phyloP scores from a whole-genome alignment of 1,140 invertebrate species.

The Capitella teleta region DNA sequence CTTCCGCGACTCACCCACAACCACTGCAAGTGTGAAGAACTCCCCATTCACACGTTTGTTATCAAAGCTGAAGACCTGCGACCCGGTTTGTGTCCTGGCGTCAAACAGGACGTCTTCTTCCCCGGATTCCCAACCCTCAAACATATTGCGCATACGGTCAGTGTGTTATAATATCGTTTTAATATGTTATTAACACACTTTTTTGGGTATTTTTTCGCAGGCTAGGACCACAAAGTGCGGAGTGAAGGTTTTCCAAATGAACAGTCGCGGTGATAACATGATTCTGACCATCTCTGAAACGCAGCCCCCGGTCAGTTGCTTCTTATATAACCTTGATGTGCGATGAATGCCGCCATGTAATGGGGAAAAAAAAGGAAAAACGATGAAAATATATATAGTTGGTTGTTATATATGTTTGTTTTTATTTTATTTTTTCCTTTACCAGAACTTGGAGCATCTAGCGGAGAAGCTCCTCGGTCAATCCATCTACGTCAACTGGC shows the following conservation, averaged over 20 bases:
- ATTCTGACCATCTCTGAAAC: conserved; percentile 50
- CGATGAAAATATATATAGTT: neutral
- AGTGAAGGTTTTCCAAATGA: conserved; percentile 76
- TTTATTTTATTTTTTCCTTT: conserved; percentile 4
- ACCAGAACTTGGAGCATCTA: conserved; percentile 20
- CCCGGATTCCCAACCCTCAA: conserved; percentile 84
- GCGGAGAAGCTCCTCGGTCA: conserved; percentile 55
- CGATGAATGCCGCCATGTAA: no score
- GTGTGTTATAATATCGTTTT: neutral
- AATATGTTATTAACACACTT: neutral
- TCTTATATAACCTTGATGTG: no score
- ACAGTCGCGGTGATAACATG: conserved; percentile 68
- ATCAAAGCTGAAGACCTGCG: no score
- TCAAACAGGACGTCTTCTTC: conserved; percentile 59
- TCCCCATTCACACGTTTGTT: no score
- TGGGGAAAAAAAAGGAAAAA: no score
- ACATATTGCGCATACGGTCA: conserved; percentile 64
- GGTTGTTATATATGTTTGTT: neutral
- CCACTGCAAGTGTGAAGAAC: conserved; percentile 6
- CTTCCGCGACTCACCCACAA: neutral
- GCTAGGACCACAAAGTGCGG: conserved; percentile 55
- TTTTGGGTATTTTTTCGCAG: conserved; percentile 36
- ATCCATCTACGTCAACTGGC: conserved; percentile 72
- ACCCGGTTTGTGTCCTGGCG: conserved; percentile 51
- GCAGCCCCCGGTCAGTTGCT: conserved; percentile 17